Evolutionary conservation across 1,140 invertebrate genomes (phyloP).

Genomic region (Tetramorium simillimum): DNA sequence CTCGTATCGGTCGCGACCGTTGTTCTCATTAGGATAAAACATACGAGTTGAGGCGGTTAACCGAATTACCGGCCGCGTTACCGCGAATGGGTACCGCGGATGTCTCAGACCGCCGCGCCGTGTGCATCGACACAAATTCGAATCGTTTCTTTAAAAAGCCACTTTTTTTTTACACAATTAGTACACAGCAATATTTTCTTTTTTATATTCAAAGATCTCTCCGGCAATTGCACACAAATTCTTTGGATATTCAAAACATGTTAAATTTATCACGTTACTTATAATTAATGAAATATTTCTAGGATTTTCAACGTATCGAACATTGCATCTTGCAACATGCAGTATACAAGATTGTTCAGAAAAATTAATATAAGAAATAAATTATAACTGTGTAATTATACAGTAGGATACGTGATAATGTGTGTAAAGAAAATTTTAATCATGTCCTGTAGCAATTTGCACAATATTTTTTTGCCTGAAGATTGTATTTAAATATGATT

Average conservation of each 20-base stretch:
- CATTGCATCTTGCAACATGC: background rate
- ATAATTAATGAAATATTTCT: background rate
- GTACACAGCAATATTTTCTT: background rate
- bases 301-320: background rate
- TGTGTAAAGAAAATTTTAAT: background rate
- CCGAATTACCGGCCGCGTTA: slow-evolving; percentile 78
- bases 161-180: background rate
- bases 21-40: slow-evolving; percentile 84
- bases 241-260: background rate
- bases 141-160: background rate
- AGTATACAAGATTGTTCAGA: background rate
- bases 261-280: background rate
- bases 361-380: background rate
- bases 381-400: background rate
- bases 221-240: background rate
- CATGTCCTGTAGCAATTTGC: background rate
- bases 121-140: background rate
- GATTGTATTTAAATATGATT: background rate
- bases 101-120: background rate
- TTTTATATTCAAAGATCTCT: background rate
- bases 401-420: background rate
- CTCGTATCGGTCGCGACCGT: slow-evolving; percentile 77
- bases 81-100: slow-evolving; percentile 43
- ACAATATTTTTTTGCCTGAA: background rate
- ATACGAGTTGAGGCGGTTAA: slow-evolving; percentile 77